phyloP scores from a whole-genome alignment of 1,140 invertebrate species.

The Drosophila littoralis region DNA sequence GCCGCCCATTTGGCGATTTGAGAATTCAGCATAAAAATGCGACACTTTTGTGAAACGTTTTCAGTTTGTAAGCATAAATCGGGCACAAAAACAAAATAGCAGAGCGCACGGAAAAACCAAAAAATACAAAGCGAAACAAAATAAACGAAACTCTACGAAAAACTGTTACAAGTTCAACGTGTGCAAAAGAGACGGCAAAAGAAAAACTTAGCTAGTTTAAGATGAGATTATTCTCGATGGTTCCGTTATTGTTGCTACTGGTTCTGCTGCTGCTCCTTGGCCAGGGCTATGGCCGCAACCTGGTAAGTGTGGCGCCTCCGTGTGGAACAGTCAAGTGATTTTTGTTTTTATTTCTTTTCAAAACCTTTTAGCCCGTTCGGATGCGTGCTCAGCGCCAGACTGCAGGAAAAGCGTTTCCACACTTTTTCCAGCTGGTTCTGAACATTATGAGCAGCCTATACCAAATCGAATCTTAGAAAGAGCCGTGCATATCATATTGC shows the following conservation, averaged over 20 bases:
- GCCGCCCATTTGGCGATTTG: constrained; percentile 66
- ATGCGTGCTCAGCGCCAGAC: constrained; percentile 2
- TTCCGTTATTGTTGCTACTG: constrained; percentile 1
- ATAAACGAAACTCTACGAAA: constrained; percentile 46
- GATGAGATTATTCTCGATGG: constrained; percentile 21
- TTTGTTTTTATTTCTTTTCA: not conserved
- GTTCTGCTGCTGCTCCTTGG: not conserved
- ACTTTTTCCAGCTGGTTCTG: constrained; percentile 4
- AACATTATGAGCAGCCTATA: constrained; percentile 3
- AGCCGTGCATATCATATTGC: too few relatives aligned
- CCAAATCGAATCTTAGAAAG: too few relatives aligned
- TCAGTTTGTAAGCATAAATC: constrained; percentile 78
- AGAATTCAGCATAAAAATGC: constrained; percentile 78
- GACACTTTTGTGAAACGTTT: constrained; percentile 72
- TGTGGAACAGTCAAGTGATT: not conserved
- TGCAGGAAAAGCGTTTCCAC: not conserved
- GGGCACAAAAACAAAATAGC: constrained; percentile 38
- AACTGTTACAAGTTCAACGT: constrained; percentile 69
- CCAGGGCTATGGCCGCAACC: not conserved
- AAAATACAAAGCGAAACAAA: constrained; percentile 33
- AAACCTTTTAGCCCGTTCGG: constrained; percentile 6
- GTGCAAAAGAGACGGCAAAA: constrained; percentile 7
- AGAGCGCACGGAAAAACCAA: constrained; percentile 43
- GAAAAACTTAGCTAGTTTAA: constrained; percentile 1
- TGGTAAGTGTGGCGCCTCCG: not conserved